Percentiles rank a stretch among this genome's conserved stretches.
Conservation (phyloP, 2,888 invertebrate genomes). For the Xiphydria camelus region DNA sequence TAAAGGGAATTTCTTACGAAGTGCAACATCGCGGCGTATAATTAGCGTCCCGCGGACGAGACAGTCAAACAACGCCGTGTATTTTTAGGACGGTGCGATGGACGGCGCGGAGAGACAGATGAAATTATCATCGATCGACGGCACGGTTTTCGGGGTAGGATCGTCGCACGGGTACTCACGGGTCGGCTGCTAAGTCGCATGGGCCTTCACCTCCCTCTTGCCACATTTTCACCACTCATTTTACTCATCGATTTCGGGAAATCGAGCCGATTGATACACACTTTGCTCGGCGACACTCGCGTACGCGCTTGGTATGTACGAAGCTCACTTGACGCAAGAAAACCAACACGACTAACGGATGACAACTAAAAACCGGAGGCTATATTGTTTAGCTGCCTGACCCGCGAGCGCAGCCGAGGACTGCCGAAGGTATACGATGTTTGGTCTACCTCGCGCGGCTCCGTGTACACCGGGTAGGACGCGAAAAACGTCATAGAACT, state of each 20-base stretch:
- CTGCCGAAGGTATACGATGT: constrained; percentile 10
- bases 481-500: too few relatives aligned
- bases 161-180: constrained; percentile 35
- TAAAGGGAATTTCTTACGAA: too few relatives aligned
- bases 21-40: constrained; percentile 29
- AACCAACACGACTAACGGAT: constrained; percentile 29
- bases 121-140: constrained; percentile 22
- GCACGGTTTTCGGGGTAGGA: neutral
- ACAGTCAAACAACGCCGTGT: constrained; percentile 27
- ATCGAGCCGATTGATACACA: constrained; percentile 5
- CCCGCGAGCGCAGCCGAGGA: constrained; percentile 16
- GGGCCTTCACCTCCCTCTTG: constrained; percentile 50
- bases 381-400: constrained; percentile 10
- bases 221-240: constrained; percentile 48
- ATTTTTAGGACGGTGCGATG: constrained; percentile 24
- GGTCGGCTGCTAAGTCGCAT: constrained; percentile 42
- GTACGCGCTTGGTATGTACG: neutral
- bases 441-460: too few relatives aligned
- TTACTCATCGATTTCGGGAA: constrained; percentile 18
- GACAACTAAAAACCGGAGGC: constrained; percentile 26
- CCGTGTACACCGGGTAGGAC: too few relatives aligned
- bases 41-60: constrained; percentile 28
- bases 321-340: constrained; percentile 21
- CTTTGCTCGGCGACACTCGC: constrained; percentile 1
- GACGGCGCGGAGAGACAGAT: constrained; percentile 8